Evolutionary conservation across 2,888 invertebrate species (phyloP).

Genomic region (Noctuana brunneofusca): DNA sequence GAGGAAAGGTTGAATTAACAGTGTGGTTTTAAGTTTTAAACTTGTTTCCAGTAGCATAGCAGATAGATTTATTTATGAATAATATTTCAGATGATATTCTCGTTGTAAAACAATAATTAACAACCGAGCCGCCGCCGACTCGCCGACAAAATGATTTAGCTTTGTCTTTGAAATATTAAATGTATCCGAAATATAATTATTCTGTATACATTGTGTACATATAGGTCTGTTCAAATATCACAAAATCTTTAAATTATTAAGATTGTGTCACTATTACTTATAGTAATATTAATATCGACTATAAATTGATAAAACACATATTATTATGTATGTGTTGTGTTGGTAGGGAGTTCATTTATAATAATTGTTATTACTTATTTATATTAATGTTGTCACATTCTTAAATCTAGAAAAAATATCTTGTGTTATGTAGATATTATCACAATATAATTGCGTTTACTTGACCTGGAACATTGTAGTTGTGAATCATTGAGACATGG

Average conservation of each 20-base stretch:
- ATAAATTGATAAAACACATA: neutral
- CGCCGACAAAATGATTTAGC: slow-evolving; percentile 39
- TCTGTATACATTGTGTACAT: slow-evolving; percentile 17
- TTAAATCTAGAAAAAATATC: neutral
- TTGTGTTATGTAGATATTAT: slow-evolving; percentile 8
- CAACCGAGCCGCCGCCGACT: slow-evolving; percentile 60
- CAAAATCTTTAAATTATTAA: slow-evolving; percentile 17
- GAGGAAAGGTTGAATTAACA: neutral
- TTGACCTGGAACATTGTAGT: slow-evolving; percentile 14
- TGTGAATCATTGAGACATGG: slow-evolving; percentile 7
- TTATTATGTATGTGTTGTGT: slow-evolving; percentile 7
- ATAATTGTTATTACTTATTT: slow-evolving; percentile 11
- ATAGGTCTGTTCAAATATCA: slow-evolving; percentile 20
- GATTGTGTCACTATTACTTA: neutral
- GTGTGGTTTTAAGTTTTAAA: neutral
- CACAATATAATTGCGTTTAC: neutral
- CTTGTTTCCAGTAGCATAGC: neutral
- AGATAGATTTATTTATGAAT: no score
- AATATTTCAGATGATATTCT: slow-evolving; percentile 49
- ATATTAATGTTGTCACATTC: neutral
- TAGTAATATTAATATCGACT: neutral
- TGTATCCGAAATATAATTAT: slow-evolving; percentile 20
- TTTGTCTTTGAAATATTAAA: slow-evolving; percentile 18
- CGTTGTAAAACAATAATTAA: slow-evolving; percentile 48
- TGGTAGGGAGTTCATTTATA: slow-evolving; percentile 8